Conservation (phyloP, 92 coral and sea anemone genomes). For the Meandrina meandrites region DNA sequence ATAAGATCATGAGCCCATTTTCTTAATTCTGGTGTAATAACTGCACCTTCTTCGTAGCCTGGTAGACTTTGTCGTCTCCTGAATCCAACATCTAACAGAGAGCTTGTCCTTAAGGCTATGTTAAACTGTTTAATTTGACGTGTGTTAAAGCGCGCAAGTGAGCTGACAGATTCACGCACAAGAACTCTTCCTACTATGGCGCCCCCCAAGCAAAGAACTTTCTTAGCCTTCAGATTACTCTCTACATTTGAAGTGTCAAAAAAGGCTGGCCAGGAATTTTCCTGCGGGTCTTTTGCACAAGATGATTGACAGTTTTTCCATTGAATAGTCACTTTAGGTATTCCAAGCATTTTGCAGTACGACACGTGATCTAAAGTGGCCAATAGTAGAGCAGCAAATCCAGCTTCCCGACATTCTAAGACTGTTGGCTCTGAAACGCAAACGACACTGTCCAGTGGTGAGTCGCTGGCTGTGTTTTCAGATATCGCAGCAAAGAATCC, state of each 20-base stretch:
- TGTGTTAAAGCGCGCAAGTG: not conserved
- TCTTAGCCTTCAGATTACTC: conserved; percentile 40
- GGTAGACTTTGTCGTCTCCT: conserved; percentile 33
- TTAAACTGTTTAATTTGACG: not conserved
- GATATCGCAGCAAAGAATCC: conserved; percentile 30
- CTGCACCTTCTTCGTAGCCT: conserved; percentile 34
- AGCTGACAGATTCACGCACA: not conserved
- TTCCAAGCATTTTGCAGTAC: conserved; percentile 35
- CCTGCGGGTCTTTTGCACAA: conserved; percentile 47
- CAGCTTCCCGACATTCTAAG: conserved; percentile 42
- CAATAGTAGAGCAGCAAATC: conserved; percentile 46
- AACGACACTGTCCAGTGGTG: not conserved
- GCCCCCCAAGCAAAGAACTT: conserved; percentile 61
- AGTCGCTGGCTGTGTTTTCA: not conserved
- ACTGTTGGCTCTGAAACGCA: conserved; percentile 57
- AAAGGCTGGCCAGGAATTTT: conserved; percentile 77
- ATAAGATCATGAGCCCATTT: conserved; percentile 37
- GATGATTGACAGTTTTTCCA: conserved; percentile 73
- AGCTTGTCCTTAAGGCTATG: not conserved
- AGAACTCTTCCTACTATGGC: conserved; percentile 11
- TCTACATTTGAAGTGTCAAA: conserved; percentile 66
- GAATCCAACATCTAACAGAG: conserved; percentile 25
- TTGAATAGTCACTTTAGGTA: conserved; percentile 42
- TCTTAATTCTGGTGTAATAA: conserved; percentile 38
- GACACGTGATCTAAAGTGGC: conserved; percentile 58